Evolutionary conservation across 2,888 invertebrate species (phyloP), one percentile per base, ranked within the genome.

Genomic region (Rhagonycha fulva): DNA sequence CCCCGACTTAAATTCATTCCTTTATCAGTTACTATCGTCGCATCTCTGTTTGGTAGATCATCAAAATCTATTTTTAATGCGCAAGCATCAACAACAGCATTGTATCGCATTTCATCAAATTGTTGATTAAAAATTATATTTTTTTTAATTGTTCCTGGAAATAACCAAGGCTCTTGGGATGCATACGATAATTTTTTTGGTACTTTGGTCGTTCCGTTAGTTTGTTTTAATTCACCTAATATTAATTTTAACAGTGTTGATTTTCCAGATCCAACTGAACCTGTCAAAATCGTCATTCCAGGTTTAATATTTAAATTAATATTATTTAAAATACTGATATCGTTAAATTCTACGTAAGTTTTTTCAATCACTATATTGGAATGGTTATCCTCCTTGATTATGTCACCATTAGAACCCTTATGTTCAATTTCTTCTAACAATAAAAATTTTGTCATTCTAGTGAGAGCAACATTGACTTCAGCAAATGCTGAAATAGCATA

Each of bases 401-500:
- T 11, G 0, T 76, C 63, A 4, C 4, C 23, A 14, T 47, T 24
- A 4, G 4, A 14, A 23, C 19, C 87, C 79, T 88, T 81, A 12
- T 23, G 9, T 23, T 14, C 14, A 5, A 72, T 32, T 62, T 75
- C 75, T 9, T 70, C 70, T 88, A 2, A 88, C 89, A 9, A 84
- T 88, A 84, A 91, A 71, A 89, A 92, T 85, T 86, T 90, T 88
- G 90, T 91, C 23, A 96, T 89, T 76, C 96, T 90, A 77, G 90
- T 90, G 74, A 95, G 90, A 4, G 95, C 93, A 68, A 96, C 94
- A 30, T 91, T 88, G 0, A 93, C 92, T 88, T 97, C 96, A 0
- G 96, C 94, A 67, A 93, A 90, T 88, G 94, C 93, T 0, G 94
- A 93, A 80, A 97, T 93, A 67, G 93, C 94, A 88, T 94, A 93